Base-by-base conservation (phyloP, 2,888 invertebrate species). In the Ophion slaviceki region DNA sequence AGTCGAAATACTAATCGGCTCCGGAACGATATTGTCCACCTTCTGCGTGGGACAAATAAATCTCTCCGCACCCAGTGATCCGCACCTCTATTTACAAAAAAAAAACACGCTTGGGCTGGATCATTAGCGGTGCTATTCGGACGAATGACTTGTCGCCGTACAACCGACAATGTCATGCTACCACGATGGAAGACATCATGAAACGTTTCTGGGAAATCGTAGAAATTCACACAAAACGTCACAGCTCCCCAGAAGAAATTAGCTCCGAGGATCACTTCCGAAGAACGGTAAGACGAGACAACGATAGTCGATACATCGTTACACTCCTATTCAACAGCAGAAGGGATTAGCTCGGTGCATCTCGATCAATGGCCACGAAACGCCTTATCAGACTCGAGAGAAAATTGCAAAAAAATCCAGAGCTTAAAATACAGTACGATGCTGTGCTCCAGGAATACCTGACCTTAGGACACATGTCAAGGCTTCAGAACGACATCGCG, bases 31-130 rank as follows among this genome's bases (percentile, higher is more conserved):
- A 6, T 64, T 88, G 1, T 82, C 87, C 2, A 47, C 47, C 2
- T n/a, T 70, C 8, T 70, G 47, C 24, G 32, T 64, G 1, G 88
- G 86, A 6, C 86, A 88, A 17, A 80, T 85, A 1, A 71, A 83
- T 67, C 28, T 88, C 0, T 76, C 84, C 1, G 0, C 10, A 59
- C 20, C 24, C 20, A 28, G 36, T 14, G 61, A 67, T 0, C 24
- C 62, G 3, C 87, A 87, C 14, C 28, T 87, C 2, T 75, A 78
- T 14, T 76, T 87, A 0, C 88, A 87, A 45, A 88, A 88, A 87
- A 45, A 88, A 88, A 24, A 87, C 88, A 0, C 67, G 28, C 4
- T 57, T 89, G 3, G 88, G 88, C 7, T 89, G 88, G 86, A 61
- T 88, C 24, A 78, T 78, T 67, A 78, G 82, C 0, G 82, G 77